phyloP scores from a whole-genome alignment of 1,140 invertebrate species.

The Drosophila repleta region DNA sequence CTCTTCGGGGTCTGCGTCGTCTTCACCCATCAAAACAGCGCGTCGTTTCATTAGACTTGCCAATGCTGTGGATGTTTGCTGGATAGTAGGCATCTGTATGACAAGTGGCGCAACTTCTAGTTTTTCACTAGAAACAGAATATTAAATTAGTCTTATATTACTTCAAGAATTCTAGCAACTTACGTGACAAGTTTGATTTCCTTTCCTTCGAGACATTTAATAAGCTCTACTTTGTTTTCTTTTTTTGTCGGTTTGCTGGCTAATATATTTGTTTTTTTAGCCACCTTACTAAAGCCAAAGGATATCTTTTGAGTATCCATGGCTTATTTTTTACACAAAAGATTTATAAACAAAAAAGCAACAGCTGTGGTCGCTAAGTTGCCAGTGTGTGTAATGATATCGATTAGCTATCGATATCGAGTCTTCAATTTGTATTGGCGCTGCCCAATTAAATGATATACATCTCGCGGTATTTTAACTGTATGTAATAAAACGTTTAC shows the following conservation, averaged over 20 bases:
- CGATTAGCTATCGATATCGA: conserved; percentile 10
- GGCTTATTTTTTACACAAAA: conserved; percentile 22
- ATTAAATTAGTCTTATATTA: not conserved
- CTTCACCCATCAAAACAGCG: conserved; percentile 71
- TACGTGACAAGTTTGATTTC: conserved; percentile 89
- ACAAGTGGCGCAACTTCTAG: conserved; percentile 85
- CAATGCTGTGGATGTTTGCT: conserved; percentile 85
- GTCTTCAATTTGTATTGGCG: not conserved
- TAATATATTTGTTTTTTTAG: conserved; percentile 86
- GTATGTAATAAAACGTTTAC: not conserved
- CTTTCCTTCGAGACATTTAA: conserved; percentile 90
- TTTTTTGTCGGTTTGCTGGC: conserved; percentile 81
- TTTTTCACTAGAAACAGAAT: conserved; percentile 84
- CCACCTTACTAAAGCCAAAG: conserved; percentile 89
- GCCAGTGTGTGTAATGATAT: not conserved
- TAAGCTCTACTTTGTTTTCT: conserved; percentile 86
- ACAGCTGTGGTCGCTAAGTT: conserved; percentile 55
- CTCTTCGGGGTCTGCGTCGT: conserved; percentile 53
- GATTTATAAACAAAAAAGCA: conserved; percentile 66
- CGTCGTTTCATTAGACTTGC: conserved; percentile 78
- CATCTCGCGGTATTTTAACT: not conserved
- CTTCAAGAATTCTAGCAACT: conserved; percentile 52
- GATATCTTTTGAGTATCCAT: conserved; percentile 89
- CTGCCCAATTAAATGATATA: not conserved
- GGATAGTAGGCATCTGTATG: conserved; percentile 87